phyloP scores from a whole-genome alignment of 2,797 vertebrate genomes.

The Cyclura pinguis region DNA sequence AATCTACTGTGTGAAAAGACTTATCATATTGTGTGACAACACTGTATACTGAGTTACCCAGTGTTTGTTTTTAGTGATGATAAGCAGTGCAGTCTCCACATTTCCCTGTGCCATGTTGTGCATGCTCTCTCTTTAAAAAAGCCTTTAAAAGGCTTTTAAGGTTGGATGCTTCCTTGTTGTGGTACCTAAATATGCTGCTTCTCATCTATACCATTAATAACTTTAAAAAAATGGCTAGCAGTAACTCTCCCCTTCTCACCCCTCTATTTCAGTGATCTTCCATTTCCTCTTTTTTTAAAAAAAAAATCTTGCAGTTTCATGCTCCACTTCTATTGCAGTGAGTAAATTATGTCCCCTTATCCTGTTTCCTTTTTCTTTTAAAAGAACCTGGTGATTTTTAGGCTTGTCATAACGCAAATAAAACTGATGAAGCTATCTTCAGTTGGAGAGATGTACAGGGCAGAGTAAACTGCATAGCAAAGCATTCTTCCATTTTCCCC shows the following conservation, averaged over 20 bases:
- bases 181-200: neutral
- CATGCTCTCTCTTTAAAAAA: neutral
- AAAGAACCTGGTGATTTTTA: neutral
- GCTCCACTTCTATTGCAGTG: neutral
- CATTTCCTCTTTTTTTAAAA: neutral
- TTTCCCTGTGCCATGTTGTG: neutral
- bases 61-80: constrained; percentile 1
- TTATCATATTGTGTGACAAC: neutral
- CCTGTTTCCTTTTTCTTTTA: neutral
- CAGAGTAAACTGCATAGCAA: neutral
- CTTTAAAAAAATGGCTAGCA: neutral
- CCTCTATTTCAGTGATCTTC: neutral
- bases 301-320: neutral
- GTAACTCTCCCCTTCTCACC: neutral
- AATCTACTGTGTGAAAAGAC: neutral
- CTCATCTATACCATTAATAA: neutral
- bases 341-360: neutral
- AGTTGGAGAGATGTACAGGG: neutral
- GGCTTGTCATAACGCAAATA: neutral
- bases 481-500: too few species aligned
- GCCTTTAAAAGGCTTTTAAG: neutral
- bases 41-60: neutral
- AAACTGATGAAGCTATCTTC: neutral
- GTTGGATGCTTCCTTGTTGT: neutral
- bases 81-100: neutral